phyloP scores from a whole-genome alignment of 2,888 invertebrate genomes.

The Caenorhabditis drosophilae region DNA sequence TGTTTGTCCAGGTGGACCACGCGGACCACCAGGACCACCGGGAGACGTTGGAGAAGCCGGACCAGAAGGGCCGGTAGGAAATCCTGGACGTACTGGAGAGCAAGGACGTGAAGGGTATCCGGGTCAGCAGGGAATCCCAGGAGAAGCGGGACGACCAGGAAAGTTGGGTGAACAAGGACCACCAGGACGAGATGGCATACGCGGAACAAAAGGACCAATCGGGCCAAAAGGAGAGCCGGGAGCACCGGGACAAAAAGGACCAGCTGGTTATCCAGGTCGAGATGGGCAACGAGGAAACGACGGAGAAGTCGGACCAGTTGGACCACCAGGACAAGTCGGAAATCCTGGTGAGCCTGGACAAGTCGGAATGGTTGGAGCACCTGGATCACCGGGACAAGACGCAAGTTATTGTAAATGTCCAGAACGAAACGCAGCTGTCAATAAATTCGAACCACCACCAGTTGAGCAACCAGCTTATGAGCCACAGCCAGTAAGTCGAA shows the following conservation, averaged over 20 bases:
- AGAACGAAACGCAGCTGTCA: slow-evolving; percentile 48
- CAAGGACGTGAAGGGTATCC: slow-evolving; percentile 57
- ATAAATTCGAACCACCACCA: slow-evolving; percentile 38
- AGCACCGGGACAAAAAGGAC: slow-evolving; percentile 58
- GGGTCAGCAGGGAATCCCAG: slow-evolving; percentile 60
- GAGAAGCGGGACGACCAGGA: slow-evolving; percentile 59
- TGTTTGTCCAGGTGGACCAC: slow-evolving; percentile 62
- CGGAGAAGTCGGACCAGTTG: slow-evolving; percentile 54
- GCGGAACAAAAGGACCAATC: slow-evolving; percentile 57
- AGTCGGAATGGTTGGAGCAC: slow-evolving; percentile 55
- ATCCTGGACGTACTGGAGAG: slow-evolving; percentile 56
- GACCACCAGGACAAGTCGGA: slow-evolving; percentile 56
- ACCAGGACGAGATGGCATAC: slow-evolving; percentile 43
- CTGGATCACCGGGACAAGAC: slow-evolving; percentile 43
- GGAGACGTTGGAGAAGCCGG: slow-evolving; percentile 57
- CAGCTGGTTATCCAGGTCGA: slow-evolving; percentile 55
- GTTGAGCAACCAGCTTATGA: slow-evolving; percentile 43
- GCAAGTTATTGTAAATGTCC: slow-evolving; percentile 58
- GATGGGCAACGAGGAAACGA: slow-evolving; percentile 54
- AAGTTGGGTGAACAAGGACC: slow-evolving; percentile 51
- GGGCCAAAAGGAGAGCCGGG: slow-evolving; percentile 59
- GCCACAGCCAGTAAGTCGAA: slow-evolving; percentile 42
- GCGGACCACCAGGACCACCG: slow-evolving; percentile 62
- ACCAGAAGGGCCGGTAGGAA: slow-evolving; percentile 56
- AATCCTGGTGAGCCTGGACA: slow-evolving; percentile 55